A percentile compares a stretch with the other conserved stretches of the same genome.
Conservation (phyloP, 2,888 invertebrate genomes). For the Lochmaea capreae region DNA sequence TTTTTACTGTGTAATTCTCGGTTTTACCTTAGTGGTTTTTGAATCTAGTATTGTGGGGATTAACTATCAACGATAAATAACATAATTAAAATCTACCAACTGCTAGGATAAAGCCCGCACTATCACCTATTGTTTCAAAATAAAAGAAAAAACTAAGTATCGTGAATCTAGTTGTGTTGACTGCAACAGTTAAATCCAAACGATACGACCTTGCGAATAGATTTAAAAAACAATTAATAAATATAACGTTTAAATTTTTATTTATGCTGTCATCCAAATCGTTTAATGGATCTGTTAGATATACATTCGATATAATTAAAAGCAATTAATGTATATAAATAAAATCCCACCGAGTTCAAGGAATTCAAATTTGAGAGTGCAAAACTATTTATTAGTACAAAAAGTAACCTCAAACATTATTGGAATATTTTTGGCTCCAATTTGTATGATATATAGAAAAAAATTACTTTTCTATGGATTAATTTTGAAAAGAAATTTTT, state of each 20-base stretch:
- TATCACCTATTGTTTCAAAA: not conserved
- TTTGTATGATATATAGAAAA: too few relatives aligned
- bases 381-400: too few relatives aligned
- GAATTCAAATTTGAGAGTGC: not conserved
- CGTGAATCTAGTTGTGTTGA: not conserved
- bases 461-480: too few relatives aligned
- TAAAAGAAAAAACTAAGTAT: constrained; percentile 5
- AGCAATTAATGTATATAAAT: not conserved
- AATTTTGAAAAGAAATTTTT: too few relatives aligned
- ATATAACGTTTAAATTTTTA: constrained; percentile 8
- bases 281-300: not conserved
- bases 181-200: constrained; percentile 10
- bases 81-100: too few relatives aligned
- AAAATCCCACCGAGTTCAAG: not conserved
- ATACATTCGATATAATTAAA: not conserved
- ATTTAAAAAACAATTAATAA: constrained; percentile 11
- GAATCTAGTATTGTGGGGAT: too few relatives aligned
- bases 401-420: too few relatives aligned
- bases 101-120: not conserved
- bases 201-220: constrained; percentile 18
- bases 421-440: too few relatives aligned
- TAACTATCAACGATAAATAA: too few relatives aligned
- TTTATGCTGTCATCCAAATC: constrained; percentile 8
- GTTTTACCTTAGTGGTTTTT: too few relatives aligned
- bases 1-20: too few relatives aligned